Base-by-base conservation (phyloP, 2,113 vertebrate species). In the Pterocles gutturalis region DNA sequence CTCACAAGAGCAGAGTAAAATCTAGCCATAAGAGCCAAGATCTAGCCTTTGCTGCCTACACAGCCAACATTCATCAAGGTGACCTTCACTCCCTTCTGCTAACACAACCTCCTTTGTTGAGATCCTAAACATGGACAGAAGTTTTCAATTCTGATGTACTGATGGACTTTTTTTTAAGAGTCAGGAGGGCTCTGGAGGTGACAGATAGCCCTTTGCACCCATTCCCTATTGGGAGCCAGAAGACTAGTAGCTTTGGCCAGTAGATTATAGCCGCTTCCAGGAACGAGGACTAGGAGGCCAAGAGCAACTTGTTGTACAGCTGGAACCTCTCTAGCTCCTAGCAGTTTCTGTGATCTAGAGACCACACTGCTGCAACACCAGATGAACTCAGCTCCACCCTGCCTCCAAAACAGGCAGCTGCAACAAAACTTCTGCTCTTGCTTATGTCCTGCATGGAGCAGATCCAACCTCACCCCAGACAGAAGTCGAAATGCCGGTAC, bases 221-320 rank as follows among this genome's bases (percentile, higher is more conserved):
- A n/a, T 36, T 79, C 55, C 17, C 34, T 86, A 7, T 7, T 3
- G 24, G 41, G 13, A 84, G 54, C 28, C 65, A 62, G 48, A 85
- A 76, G 64, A 18, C 11, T 9, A 34, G 34, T 41, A 77, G 17
- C 26, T 90, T 65, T 61, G 4, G 5, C 41, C 66, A 65, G 48
- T 3, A 89, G 17, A 21, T 61, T 60, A 38, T 13, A 65, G 41
- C 25, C 31, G 43, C 36, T 77, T 19, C 64, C 31, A 70, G 43
- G 38, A 73, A 65, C 41, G 21, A 48, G 53, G 64, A 29, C 28
- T 38, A 77, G 28, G 46, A 76, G 19, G 34, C 22, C 43, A 92
- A 83, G 29, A 34, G 14, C 19, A 69, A 65, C 0, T 0, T 0
- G 3, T 4, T 43, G 20, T 34, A 69, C 7, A 20, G 53, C 38